These are phyloP conservation scores for Drosophila kepulauana DNA, from an alignment of 1,140 invertebrate species.

Conservation along the genomic window DNA sequence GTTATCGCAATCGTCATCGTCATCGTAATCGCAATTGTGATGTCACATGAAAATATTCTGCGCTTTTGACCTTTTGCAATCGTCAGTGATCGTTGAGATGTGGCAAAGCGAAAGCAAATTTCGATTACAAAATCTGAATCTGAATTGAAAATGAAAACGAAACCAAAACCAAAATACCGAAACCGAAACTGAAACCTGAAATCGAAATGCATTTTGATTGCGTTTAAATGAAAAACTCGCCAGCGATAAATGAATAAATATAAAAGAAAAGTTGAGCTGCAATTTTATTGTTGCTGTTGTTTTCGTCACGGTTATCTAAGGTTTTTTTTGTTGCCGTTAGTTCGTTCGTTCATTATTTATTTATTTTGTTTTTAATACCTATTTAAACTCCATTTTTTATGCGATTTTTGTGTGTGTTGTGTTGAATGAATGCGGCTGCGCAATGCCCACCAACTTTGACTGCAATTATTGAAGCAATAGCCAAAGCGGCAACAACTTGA, in stretches of 20 bases:
- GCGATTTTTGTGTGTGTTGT: constrained; percentile 7
- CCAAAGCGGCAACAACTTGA: neutral
- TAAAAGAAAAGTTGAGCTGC: constrained; percentile 61
- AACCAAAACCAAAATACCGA: constrained; percentile 42
- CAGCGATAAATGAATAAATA: constrained; percentile 50
- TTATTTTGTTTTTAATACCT: constrained; percentile 24
- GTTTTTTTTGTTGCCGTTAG: constrained; percentile 23
- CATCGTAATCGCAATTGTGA: constrained; percentile 31
- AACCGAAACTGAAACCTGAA: constrained; percentile 61
- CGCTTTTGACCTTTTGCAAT: constrained; percentile 66
- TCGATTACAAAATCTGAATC: constrained; percentile 38
- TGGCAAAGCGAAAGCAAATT: constrained; percentile 66
- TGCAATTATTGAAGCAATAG: constrained; percentile 48
- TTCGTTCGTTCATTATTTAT: constrained; percentile 29
- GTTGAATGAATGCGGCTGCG: constrained; percentile 32
- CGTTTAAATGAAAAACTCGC: constrained; percentile 64
- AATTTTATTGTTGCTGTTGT: constrained; percentile 30
- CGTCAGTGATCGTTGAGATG: neutral
- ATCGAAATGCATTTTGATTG: constrained; percentile 70
- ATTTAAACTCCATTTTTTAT: constrained; percentile 10
- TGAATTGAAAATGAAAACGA: constrained; percentile 31
- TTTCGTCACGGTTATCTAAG: constrained; percentile 73
- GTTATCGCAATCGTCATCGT: neutral
- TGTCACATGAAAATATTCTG: constrained; percentile 54
- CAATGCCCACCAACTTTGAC: constrained; percentile 39